Base-by-base conservation (phyloP, 2,113 vertebrate genomes). In the Chitala chitala region DNA sequence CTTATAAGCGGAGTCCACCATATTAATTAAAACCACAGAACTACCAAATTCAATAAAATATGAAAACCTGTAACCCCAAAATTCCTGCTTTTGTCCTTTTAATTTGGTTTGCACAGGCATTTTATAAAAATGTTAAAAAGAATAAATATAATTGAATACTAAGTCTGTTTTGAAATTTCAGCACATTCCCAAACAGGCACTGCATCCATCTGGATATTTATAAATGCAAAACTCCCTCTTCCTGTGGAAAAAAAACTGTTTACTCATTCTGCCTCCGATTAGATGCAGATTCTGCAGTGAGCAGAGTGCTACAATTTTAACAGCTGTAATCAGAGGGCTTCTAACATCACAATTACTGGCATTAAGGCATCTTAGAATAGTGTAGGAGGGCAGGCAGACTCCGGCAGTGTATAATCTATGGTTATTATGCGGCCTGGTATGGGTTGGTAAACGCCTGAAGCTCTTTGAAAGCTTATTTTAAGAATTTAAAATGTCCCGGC, bases 301-400 rank as follows among this genome's bases (percentile, higher is more conserved):
- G 44, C 51, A 54, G 31, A 66, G 71, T n/a, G 63, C 31, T 4
- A 9, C 64, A 69, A 58, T 75, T 75, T 75, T 69, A 75, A 85
- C 80, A 84, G 79, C 84, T 87, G 82, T 86, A 89, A 89, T 88
- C 84, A 86, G 29, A 76, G 56, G 75, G 69, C 78, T 78, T 56
- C 70, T 38, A 69, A 58, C 63, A 58, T 75, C 51, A 46, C 82
- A 84, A 88, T 87, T 86, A 88, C 80, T 88, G 85, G 77, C 81
- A 83, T 78, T 64, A 81, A 10, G 78, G 78, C 75, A 82, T 80
- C 85, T 84, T 48, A 83, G 86, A 88, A 87, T 87, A 88, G 85
- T 87, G 79, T 77, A 55, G 78, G 80, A 82, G 84, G 82, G 84
- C 79, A 66, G 44, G 73, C 69, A 78, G 81, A 83, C 77, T 71